These are phyloP conservation scores for Amblyjoppa proteus DNA, from an alignment of 2,888 invertebrate genomes.

Conservation along the genomic window DNA sequence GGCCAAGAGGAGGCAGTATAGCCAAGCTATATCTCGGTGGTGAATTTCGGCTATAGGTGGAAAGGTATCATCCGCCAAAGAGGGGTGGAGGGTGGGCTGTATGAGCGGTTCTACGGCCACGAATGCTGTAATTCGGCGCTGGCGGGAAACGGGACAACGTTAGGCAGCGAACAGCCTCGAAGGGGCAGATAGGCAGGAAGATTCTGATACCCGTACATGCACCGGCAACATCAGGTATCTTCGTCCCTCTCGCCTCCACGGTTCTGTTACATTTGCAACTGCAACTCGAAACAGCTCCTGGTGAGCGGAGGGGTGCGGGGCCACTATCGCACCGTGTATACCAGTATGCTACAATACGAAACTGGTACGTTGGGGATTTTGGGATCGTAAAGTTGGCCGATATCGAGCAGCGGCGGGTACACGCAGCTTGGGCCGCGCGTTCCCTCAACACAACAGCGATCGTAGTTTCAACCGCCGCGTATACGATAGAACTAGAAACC, in stretches of 20 bases:
- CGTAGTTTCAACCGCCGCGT: constrained; percentile 51
- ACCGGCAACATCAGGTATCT: constrained; percentile 20
- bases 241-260: constrained; percentile 22
- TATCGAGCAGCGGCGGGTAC: constrained; percentile 54
- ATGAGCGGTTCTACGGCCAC: constrained; percentile 18
- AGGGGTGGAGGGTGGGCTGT: neutral
- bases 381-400: constrained; percentile 70
- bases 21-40: constrained; percentile 6
- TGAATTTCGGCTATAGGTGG: constrained; percentile 38
- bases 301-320: constrained; percentile 20
- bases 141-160: constrained; percentile 53
- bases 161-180: constrained; percentile 48
- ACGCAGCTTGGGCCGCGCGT: constrained; percentile 55
- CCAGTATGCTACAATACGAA: constrained; percentile 43
- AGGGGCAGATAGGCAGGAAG: constrained; percentile 47
- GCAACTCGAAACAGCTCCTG: constrained; percentile 48
- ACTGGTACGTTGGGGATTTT: constrained; percentile 65
- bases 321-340: constrained; percentile 36
- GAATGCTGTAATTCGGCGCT: constrained; percentile 39
- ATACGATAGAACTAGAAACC: constrained; percentile 41
- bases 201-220: constrained; percentile 47
- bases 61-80: constrained; percentile 34
- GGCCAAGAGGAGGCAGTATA: constrained; percentile 9
- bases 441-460: constrained; percentile 53
- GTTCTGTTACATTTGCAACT: constrained; percentile 50